Evolutionary conservation across 2,113 vertebrate genomes (phyloP).

Genomic region (Melierax canorus): DNA sequence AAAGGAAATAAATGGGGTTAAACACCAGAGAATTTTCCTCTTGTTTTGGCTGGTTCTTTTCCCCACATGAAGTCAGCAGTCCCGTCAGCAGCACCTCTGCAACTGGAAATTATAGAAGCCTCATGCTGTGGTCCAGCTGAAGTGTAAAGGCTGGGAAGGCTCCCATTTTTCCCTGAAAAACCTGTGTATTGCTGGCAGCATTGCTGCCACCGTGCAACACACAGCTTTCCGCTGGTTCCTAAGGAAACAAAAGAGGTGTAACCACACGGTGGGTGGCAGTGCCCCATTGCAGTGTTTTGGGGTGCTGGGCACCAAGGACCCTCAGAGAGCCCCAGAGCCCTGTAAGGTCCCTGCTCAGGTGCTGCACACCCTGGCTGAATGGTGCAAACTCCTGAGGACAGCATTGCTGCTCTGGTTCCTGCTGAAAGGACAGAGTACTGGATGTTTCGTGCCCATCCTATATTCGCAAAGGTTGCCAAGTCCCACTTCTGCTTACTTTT

Average conservation of each 20-base stretch:
- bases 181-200: background rate
- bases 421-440: background rate
- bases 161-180: background rate
- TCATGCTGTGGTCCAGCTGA: background rate
- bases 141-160: background rate
- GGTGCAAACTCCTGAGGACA: accelerated
- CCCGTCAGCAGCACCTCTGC: background rate
- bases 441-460: background rate
- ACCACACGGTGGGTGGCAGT: background rate
- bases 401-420: background rate
- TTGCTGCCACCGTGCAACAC: background rate
- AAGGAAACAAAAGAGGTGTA: background rate
- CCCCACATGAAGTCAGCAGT: accelerated
- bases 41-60: background rate
- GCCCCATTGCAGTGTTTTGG: background rate
- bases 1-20: background rate
- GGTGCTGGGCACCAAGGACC: background rate
- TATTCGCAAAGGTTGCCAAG: background rate
- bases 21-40: background rate
- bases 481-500: background rate
- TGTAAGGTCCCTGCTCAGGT: background rate
- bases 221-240: background rate
- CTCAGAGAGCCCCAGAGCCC: background rate
- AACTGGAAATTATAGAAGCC: background rate
- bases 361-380: background rate